Percentiles rank a stretch among this genome's conserved stretches.
Conservation (phyloP, 2,888 invertebrate species). For the Bellardia pandia region DNA sequence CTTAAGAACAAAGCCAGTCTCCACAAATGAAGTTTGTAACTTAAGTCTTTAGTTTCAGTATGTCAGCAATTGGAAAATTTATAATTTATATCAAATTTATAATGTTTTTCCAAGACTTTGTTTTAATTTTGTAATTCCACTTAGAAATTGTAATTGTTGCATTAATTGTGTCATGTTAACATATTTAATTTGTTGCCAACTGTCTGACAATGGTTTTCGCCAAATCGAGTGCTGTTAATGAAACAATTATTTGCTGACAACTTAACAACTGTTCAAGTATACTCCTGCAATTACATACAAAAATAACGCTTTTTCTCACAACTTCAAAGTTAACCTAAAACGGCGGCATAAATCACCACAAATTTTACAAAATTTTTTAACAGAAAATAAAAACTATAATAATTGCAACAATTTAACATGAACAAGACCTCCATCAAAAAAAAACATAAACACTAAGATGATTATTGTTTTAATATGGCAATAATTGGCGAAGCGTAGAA, state of each 20-base stretch:
- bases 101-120: neutral
- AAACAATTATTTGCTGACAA: constrained; percentile 64
- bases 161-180: constrained; percentile 49
- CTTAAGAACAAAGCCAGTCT: constrained; percentile 6
- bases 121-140: neutral
- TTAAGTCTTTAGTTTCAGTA: constrained; percentile 28
- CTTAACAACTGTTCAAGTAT: constrained; percentile 41
- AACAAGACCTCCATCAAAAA: constrained; percentile 43
- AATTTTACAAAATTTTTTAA: constrained; percentile 33
- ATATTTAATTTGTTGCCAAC: constrained; percentile 45
- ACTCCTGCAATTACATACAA: constrained; percentile 32
- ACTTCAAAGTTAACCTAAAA: neutral
- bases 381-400: constrained; percentile 34
- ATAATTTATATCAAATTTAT: neutral
- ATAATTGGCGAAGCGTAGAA: constrained; percentile 33
- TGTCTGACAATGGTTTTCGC: constrained; percentile 32
- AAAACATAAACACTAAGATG: constrained; percentile 9
- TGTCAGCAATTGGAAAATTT: neutral
- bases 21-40: constrained; percentile 4
- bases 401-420: constrained; percentile 47
- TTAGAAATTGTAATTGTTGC: neutral
- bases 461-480: constrained; percentile 39
- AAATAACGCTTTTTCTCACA: constrained; percentile 40
- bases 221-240: constrained; percentile 40
- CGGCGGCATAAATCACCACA: constrained; percentile 33